Conservation (phyloP, 1,140 invertebrate genomes). For the Homalodisca vitripennis region DNA sequence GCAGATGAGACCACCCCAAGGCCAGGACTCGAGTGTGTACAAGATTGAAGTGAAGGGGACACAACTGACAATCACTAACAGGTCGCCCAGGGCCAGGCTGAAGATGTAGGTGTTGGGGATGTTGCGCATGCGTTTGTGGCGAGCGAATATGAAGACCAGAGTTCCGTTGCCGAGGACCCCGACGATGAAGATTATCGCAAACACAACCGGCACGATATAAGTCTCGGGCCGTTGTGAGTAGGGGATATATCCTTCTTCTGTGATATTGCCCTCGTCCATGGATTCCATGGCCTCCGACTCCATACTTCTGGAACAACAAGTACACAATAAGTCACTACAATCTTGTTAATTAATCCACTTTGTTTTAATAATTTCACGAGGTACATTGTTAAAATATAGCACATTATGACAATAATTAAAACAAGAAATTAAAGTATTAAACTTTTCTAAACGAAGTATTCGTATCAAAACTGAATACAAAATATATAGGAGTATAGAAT, state of each 20-base stretch:
- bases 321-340: too few species aligned
- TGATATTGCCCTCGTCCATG: not conserved
- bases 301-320: too few species aligned
- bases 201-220: conserved; percentile 81
- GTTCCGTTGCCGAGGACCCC: conserved; percentile 88
- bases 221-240: conserved; percentile 74
- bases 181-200: conserved; percentile 82
- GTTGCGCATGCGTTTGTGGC: conserved; percentile 78
- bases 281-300: not conserved
- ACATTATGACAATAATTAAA: too few species aligned
- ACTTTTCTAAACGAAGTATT: too few species aligned
- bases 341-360: too few species aligned
- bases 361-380: too few species aligned
- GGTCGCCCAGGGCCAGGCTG: conserved; percentile 68
- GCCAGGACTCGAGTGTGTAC: conserved; percentile 84
- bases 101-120: conserved; percentile 86
- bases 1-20: conserved; percentile 77
- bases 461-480: too few species aligned
- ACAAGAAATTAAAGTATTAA: too few species aligned
- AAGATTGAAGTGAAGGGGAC: conserved; percentile 85
- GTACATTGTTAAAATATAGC: too few species aligned
- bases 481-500: too few species aligned
- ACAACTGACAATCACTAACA: conserved; percentile 77
- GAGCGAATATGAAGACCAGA: conserved; percentile 75
- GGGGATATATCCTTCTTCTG: conserved; percentile 56